phyloP scores from a whole-genome alignment of 2,888 invertebrate species.

The Lasioglossum lativentre region DNA sequence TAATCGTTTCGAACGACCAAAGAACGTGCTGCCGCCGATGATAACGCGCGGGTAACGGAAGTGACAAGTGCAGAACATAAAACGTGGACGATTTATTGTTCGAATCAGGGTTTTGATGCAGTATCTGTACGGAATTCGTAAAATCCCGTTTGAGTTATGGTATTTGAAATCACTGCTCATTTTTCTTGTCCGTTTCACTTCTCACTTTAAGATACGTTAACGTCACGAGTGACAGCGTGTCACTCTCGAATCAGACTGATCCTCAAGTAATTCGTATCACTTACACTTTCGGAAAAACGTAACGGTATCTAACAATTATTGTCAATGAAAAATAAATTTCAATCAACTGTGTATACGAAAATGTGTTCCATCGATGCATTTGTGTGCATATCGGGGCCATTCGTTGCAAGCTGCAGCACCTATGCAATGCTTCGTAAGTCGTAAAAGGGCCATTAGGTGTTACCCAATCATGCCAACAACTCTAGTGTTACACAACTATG shows the following conservation, averaged over 20 bases:
- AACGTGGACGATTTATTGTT: slow-evolving; percentile 32
- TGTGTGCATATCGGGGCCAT: not conserved
- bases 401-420: not conserved
- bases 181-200: not conserved
- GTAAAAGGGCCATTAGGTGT: not conserved
- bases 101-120: slow-evolving; percentile 3
- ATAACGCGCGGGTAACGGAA: slow-evolving; percentile 27
- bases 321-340: not conserved
- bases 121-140: not conserved
- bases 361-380: not conserved
- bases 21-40: slow-evolving; percentile 25
- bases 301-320: not conserved
- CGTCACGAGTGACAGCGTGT: not conserved
- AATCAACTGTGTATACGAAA: not conserved
- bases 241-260: not conserved
- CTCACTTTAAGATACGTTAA: not conserved
- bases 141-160: slow-evolving; percentile 15
- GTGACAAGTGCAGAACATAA: slow-evolving; percentile 33
- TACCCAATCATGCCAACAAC: not conserved
- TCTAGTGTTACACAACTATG: not conserved
- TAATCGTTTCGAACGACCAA: slow-evolving; percentile 37
- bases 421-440: not conserved
- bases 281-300: not conserved
- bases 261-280: not conserved
- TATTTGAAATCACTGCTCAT: not conserved